Evolutionary conservation across 53 echinoderm and acorn worm genomes (phyloP), one percentile per base, ranked within the genome.

Genomic region (Zoroaster sp.): DNA sequence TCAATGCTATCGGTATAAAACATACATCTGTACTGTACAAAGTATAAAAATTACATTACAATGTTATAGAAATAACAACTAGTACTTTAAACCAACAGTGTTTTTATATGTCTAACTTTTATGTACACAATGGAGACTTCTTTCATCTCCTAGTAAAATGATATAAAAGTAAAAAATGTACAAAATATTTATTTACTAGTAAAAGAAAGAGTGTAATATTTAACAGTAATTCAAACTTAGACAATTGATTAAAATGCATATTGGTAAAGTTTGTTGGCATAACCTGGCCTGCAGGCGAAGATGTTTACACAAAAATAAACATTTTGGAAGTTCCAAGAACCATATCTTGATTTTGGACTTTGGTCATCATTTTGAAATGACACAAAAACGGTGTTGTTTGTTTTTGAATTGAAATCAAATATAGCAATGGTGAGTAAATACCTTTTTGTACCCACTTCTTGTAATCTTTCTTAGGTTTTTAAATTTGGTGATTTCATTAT

Each of bases 281-380:
- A 30, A 40, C 73, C 73, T 41, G 73, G 21, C 73, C 73, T 20
- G 73, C 73, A 41, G 73, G 73, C 73, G 17, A 73, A 73, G 6
- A 10, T 40, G 42, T 40, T 37, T n/a, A 36, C 42, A 36, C 18
- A 35, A 53, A 78, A 10, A 78, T 25, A 12, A 36, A 20, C 49
- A 12, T 53, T 21, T 6, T 51, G 17, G 9, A 54, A 53, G 34
- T 37, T 49, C 35, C 1, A 7, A 30, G 2, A 0, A 9, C 30
- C 68, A 34, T n/a, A n/a, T n/a, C n/a, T n/a, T n/a, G n/a, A n/a
- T n/a, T n/a, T n/a, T n/a, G n/a, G n/a, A n/a, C n/a, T n/a, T n/a
- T n/a, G n/a, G n/a, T n/a, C n/a, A n/a, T n/a, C n/a, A n/a, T n/a
- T n/a, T n/a, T n/a, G n/a, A n/a, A n/a, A n/a, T n/a, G n/a, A n/a